phyloP scores from a whole-genome alignment of 2,113 vertebrate genomes.

The Bagarius yarrelli region DNA sequence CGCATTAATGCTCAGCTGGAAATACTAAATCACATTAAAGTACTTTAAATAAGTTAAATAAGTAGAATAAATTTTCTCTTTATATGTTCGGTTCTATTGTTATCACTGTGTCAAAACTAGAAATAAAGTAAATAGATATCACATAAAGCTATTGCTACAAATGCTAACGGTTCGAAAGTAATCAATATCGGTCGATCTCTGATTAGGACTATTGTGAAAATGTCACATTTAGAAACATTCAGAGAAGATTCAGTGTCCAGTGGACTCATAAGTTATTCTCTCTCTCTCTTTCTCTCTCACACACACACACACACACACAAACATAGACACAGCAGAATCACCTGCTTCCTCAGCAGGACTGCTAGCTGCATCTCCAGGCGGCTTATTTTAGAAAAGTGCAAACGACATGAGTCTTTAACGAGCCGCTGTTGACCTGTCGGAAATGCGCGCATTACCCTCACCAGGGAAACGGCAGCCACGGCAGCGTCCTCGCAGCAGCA shows the following conservation, averaged over 20 bases:
- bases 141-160: too few species aligned
- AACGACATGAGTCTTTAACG: conserved; percentile 32
- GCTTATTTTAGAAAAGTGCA: conserved; percentile 47
- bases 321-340: not conserved
- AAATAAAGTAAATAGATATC: too few species aligned
- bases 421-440: conserved; percentile 22
- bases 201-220: not conserved
- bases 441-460: not conserved
- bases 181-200: not conserved
- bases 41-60: too few species aligned
- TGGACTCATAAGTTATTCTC: not conserved
- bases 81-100: too few species aligned
- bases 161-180: too few species aligned
- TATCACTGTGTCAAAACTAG: too few species aligned
- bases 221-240: conserved; percentile 15
- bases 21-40: too few species aligned
- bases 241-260: conserved; percentile 20
- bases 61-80: too few species aligned
- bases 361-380: conserved; percentile 26
- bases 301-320: not conserved
- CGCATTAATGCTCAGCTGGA: too few species aligned
- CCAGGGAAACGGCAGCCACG: not conserved
- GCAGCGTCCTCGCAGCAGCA: conserved; percentile 22
- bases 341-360: conserved; percentile 38
- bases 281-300: not conserved